Conservation (phyloP, 2,113 vertebrate genomes). For the Phaetusa simplex region DNA sequence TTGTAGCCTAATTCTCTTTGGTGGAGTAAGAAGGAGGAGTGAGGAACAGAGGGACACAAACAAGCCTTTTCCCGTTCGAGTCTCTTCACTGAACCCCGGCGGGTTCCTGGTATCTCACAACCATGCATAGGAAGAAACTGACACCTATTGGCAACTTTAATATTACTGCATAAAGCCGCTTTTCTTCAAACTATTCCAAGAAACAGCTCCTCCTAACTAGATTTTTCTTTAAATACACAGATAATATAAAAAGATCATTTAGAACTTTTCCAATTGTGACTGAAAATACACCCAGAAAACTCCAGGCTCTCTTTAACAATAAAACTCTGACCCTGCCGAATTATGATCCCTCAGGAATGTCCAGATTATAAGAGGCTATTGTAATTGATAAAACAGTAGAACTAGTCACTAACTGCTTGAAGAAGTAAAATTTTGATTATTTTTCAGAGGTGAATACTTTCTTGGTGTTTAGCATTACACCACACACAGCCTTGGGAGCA, state of each 20-base stretch:
- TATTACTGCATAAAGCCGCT: slow-evolving; percentile 35
- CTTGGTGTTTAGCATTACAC: not conserved
- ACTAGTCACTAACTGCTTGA: not conserved
- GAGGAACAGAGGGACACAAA: not conserved
- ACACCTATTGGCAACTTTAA: slow-evolving; percentile 67
- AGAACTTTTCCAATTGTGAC: not conserved
- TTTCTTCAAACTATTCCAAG: not conserved
- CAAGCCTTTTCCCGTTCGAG: not conserved
- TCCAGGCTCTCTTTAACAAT: not conserved
- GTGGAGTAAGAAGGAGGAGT: not conserved
- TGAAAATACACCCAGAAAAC: not conserved
- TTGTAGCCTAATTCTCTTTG: not conserved
- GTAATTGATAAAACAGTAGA: not conserved
- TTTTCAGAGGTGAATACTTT: not conserved
- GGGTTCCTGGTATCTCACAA: not conserved
- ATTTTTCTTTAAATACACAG: not conserved
- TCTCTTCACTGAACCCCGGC: not conserved
- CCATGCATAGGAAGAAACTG: slow-evolving; percentile 62
- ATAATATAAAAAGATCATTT: not conserved
- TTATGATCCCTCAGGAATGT: not conserved
- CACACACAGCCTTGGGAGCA: not conserved
- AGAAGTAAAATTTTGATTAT: not conserved
- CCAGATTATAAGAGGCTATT: not conserved
- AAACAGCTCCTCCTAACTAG: not conserved
- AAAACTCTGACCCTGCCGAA: not conserved